phyloP scores from a whole-genome alignment of 1,140 invertebrate species.

The Drosophila triauraria region DNA sequence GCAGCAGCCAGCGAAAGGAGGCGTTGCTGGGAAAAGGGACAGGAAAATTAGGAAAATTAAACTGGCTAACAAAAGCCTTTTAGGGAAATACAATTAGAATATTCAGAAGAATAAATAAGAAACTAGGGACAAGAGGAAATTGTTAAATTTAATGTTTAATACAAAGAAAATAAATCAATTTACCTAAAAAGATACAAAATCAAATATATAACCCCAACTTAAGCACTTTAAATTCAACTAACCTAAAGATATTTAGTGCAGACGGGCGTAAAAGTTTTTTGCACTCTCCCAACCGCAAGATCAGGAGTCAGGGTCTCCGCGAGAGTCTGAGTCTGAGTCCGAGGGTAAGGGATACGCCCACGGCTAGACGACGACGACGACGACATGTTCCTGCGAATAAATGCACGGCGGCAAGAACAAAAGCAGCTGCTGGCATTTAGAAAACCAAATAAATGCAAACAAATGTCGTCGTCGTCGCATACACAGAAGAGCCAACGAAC shows the following conservation, averaged over 20 bases:
- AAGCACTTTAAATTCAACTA: background rate
- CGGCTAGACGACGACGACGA: conserved; percentile 55
- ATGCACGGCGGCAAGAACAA: conserved; percentile 19
- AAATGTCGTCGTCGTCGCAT: conserved; percentile 65
- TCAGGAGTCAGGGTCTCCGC: conserved; percentile 13
- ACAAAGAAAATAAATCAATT: too few relatives aligned
- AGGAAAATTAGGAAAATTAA: background rate
- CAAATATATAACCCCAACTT: background rate
- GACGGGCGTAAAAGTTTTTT: conserved; percentile 10
- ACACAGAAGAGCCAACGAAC: conserved; percentile 47
- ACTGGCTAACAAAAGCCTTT: background rate
- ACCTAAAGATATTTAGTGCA: background rate
- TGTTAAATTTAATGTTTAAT: too few relatives aligned
- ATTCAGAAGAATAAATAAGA: background rate
- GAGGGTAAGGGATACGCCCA: conserved; percentile 44
- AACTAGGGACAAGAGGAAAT: too few relatives aligned
- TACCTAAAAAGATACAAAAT: background rate
- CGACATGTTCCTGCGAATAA: conserved; percentile 35
- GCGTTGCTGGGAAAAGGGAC: background rate
- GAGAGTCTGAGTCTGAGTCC: conserved; percentile 4
- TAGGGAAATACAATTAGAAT: conserved; percentile 5
- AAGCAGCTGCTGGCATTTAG: conserved; percentile 44
- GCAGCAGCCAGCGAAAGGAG: conserved; percentile 9
- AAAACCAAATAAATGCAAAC: conserved; percentile 80
- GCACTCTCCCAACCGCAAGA: conserved; percentile 2